Percentiles rank a stretch among this genome's conserved stretches.
Evolutionary conservation across 2,888 invertebrate species (phyloP).

Genomic region (Orchestes rusci): DNA sequence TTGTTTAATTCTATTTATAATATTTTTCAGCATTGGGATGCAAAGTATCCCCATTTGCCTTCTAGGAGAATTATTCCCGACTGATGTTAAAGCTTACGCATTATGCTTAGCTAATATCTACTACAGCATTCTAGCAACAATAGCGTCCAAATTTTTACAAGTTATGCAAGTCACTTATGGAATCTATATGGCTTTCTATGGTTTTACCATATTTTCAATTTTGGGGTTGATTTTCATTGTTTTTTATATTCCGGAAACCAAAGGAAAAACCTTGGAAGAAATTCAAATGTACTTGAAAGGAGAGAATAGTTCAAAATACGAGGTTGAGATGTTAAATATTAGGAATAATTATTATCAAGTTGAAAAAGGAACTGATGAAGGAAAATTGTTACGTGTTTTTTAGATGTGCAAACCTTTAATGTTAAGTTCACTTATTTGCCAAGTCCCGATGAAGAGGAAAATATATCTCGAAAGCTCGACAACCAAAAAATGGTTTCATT

Average conservation of each 20-base stretch:
- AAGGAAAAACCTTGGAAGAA: constrained; percentile 61
- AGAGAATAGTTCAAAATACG: constrained; percentile 20
- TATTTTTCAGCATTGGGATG: constrained; percentile 47
- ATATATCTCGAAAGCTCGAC: no score
- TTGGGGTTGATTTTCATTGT: constrained; percentile 55
- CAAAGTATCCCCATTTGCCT: constrained; percentile 48
- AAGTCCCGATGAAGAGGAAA: no score
- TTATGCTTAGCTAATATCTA: constrained; percentile 49
- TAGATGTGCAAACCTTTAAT: no score
- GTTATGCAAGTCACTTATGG: constrained; percentile 50
- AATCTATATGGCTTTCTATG: constrained; percentile 58
- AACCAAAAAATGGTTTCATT: no score
- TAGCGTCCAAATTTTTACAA: constrained; percentile 46
- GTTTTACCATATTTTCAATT: constrained; percentile 54
- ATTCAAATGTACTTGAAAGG: constrained; percentile 58
- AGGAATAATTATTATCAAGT: no score
- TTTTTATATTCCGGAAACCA: constrained; percentile 59
- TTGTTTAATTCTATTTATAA: constrained; percentile 46
- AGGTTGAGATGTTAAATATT: constrained; percentile 16
- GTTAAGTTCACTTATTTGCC: no score
- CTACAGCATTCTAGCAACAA: constrained; percentile 45
- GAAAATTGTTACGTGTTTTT: no score
- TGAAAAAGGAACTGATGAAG: no score
- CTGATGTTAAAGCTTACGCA: constrained; percentile 50
- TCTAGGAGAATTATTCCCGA: constrained; percentile 50